Percentiles rank a stretch among this genome's conserved stretches.
These are phyloP conservation scores for Tipula confusa DNA, from an alignment of 2,888 invertebrate genomes.

Conservation along the genomic window DNA sequence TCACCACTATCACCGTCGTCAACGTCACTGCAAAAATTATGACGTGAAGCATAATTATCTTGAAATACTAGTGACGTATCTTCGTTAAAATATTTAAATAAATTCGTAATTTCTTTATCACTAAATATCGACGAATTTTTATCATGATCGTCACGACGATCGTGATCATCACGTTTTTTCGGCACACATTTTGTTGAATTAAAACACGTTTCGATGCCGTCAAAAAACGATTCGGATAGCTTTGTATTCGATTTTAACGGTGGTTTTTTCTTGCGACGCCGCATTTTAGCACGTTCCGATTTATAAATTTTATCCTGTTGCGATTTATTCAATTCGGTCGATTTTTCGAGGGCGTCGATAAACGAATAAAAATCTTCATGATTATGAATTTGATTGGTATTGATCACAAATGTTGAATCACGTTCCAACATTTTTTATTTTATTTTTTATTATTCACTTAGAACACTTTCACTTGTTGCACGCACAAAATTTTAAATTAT, in stretches of 20 bases:
- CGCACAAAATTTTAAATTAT: not conserved
- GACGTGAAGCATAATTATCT: not conserved
- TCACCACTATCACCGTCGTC: not conserved
- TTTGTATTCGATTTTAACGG: not conserved
- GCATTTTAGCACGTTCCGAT: too few relatives aligned
- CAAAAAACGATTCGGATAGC: slow-evolving; percentile 15
- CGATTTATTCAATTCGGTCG: not conserved
- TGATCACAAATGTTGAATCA: not conserved
- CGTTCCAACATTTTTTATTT: not conserved
- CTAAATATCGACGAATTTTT: not conserved
- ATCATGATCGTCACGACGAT: not conserved
- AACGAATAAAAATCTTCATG: not conserved
- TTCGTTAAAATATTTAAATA: slow-evolving; percentile 5
- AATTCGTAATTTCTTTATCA: not conserved
- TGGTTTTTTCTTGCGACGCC: not conserved
- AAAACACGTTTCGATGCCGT: not conserved
- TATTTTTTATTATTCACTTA: not conserved
- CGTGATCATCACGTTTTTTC: not conserved
- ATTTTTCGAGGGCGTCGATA: not conserved
- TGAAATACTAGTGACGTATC: not conserved
- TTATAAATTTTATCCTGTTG: not conserved
- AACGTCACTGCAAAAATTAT: too few relatives aligned
- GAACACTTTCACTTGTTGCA: not conserved
- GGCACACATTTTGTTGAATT: not conserved
- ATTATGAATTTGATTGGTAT: slow-evolving; percentile 12